Base-by-base conservation (phyloP, 1,140 invertebrate species). In the Vanessa tameamea region DNA sequence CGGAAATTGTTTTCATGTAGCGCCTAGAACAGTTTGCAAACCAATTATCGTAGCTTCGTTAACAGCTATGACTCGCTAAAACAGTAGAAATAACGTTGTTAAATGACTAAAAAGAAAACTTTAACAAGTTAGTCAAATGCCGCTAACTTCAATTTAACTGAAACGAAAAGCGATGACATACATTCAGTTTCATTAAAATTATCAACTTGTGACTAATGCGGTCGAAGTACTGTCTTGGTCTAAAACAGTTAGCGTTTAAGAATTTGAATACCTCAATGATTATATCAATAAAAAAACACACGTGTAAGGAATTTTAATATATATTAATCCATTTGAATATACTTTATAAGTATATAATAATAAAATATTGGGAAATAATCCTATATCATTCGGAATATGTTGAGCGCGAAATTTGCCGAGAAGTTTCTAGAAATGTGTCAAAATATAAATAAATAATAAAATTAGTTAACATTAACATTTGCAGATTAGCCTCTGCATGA, bases 151-250 rank as follows among this genome's bases (percentile, higher is more conserved):
- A 73, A 72, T 74, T 75, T 78, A 72, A 73, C 63, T 75, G 72
- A 72, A 72, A 48, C 14, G 65, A 74, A 73, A 74, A 80, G 72
- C 65, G 69, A 80, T 80, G 76, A 78, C 76, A 80, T 23, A 75
- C 71, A 78, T 78, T 66, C 31, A 61, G 26, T 61, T 31, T n/a
- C 31, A 31, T 61, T 61, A 37, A 20, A 61, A 61, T 61, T 61
- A 64, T 20, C 16, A 4, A 43, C 63, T 20, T 11, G 47, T 64
- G 47, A 64, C 37, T 47, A 20, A 48, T 64, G 16, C 11, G 16
- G 37, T 64, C 16, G 15, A 16, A 15, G 15, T 47, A 43, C 50
- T 53, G 4, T 20, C 26, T 26, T 57, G 12, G 53, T 43, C 37
- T 2, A 7, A 57, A 57, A 26, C 8, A 23, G 23, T 57, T 23